Evolutionary conservation across 2,888 invertebrate species (phyloP).

Genomic region (Phrixothrix hirtus): DNA sequence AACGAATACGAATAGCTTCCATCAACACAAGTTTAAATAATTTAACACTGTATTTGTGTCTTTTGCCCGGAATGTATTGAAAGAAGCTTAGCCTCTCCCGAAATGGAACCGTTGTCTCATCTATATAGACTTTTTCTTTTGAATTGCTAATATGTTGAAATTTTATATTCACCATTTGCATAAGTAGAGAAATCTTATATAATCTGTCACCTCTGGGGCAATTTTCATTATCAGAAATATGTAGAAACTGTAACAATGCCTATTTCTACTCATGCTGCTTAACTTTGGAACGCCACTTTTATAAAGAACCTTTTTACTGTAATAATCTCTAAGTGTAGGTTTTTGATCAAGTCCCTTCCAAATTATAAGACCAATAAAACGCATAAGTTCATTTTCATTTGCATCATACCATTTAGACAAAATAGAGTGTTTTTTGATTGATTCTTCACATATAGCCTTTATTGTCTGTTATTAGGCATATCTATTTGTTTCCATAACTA

Average conservation of each 20-base stretch:
- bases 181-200: background rate
- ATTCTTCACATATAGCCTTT: background rate
- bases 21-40: background rate
- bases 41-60: background rate
- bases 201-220: background rate
- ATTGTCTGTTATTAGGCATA: background rate
- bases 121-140: too few relatives aligned
- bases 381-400: background rate
- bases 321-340: constrained; percentile 1
- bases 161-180: background rate
- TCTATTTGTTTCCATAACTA: background rate
- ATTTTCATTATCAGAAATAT: background rate
- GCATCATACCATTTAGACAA: background rate
- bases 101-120: too few relatives aligned
- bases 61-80: background rate
- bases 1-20: too few relatives aligned
- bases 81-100: background rate
- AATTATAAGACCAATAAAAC: background rate
- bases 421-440: background rate
- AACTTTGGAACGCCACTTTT: background rate
- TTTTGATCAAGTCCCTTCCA: background rate
- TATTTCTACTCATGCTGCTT: background rate
- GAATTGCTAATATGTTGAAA: too few relatives aligned
- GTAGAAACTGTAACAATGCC: too few relatives aligned
- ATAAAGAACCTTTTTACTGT: constrained; percentile 2